Evolutionary conservation across 2,797 vertebrate species (phyloP), one percentile per base, ranked within the genome.

Genomic region (Tapirus indicus): DNA sequence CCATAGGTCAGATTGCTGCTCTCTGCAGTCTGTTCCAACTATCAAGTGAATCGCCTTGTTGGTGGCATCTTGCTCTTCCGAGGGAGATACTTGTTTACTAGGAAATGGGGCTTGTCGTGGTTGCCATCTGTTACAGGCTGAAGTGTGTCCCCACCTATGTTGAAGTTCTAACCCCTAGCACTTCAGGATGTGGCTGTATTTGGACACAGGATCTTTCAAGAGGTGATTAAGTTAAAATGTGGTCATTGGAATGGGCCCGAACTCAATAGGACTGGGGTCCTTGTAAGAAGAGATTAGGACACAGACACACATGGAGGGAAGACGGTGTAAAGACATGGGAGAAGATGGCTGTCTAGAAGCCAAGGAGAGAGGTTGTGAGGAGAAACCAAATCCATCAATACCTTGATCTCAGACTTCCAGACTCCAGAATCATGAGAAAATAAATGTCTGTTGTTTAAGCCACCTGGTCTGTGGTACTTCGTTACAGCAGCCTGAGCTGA

Each of bases 331-430:
- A 60, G 68, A 54, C 2, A 0, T 4, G 29, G 52, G 54, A 66
- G 21, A 85, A 11, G 12, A 27, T 0, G 2, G 5, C 38, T 6
- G 0, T 2, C 56, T 29, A 12, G 6, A 13, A 35, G 32, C 27
- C 86, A 60, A 32, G 18, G n/a, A 52, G 41, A 62, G 23, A 29
- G 29, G 27, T 27, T 0, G 0, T 23, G 2, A 3, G 62, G 64
- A 95, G 62, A 29, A 60, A 44, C 44, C 9, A 35, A 29, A 6
- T 13, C 75, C 32, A 52, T 10, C 13, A 16, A 32, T 35, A 14
- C 20, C 6, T n/a, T 54, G n/a, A 58, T 38, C 66, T 71, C 23
- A 27, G 56, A 49, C 64, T 66, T 80, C 66, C 27, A 9, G 21
- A 41, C 10, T 60, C 49, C 14, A 35, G 75, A 62, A 58, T 7